Conservation (phyloP, 2,113 vertebrate species). For the Gyps fulvus region DNA sequence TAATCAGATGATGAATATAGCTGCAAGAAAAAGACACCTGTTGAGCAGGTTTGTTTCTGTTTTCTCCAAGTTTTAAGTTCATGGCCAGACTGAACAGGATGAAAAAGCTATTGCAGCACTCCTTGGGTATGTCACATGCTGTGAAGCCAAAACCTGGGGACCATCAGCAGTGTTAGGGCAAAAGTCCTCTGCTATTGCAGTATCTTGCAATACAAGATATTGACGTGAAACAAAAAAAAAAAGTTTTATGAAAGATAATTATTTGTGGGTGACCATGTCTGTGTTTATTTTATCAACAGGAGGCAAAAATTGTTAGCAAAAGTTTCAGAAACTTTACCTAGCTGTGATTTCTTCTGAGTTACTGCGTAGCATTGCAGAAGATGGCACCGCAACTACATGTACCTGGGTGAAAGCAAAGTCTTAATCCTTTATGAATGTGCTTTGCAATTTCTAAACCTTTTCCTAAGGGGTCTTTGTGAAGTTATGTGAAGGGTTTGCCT, state of each 20-base stretch:
- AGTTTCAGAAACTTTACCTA: neutral
- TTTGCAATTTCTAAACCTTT: neutral
- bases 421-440: neutral
- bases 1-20: constrained; percentile 14
- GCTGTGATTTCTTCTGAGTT: neutral
- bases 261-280: neutral
- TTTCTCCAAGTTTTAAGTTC: constrained; percentile 51
- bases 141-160: neutral
- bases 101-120: neutral
- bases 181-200: neutral
- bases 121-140: neutral
- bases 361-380: neutral
- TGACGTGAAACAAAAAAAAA: neutral
- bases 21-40: neutral
- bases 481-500: neutral
- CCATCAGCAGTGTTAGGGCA: neutral
- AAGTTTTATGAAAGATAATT: neutral
- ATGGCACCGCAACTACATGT: neutral
- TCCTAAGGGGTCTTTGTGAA: neutral
- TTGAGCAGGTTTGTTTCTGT: neutral
- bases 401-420: neutral
- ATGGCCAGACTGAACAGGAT: neutral
- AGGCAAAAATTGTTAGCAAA: neutral
- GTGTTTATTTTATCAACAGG: neutral
- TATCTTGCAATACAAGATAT: neutral